These are phyloP conservation scores for Girardia tigrina DNA, from an alignment of 2,888 invertebrate genomes.

Conservation along the genomic window DNA sequence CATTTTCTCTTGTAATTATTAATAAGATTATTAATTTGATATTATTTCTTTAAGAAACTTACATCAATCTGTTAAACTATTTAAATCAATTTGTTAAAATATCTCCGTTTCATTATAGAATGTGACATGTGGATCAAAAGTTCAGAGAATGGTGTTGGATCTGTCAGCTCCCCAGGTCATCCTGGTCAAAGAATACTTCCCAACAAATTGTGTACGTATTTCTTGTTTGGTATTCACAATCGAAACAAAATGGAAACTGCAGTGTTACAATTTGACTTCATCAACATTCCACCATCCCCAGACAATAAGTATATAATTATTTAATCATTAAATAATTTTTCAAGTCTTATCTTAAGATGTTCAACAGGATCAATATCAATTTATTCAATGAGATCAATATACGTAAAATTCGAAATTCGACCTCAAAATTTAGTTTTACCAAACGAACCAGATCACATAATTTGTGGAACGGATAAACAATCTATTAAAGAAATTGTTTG, in stretches of 20 bases:
- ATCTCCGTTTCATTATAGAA: too few relatives aligned
- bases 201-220: conserved; percentile 24
- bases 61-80: too few relatives aligned
- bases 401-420: background rate
- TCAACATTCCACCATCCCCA: background rate
- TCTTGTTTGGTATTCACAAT: conserved; percentile 35
- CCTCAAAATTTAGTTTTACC: background rate
- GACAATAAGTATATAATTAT: background rate
- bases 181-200: conserved; percentile 19
- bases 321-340: background rate
- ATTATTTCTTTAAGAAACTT: too few relatives aligned
- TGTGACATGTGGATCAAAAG: conserved; percentile 34
- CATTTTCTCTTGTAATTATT: too few relatives aligned
- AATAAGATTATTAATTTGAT: too few relatives aligned
- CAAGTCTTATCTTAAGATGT: background rate
- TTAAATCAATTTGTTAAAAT: too few relatives aligned
- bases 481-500: background rate
- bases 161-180: conserved; percentile 24
- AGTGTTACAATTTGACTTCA: background rate
- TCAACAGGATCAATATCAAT: conserved; percentile 1
- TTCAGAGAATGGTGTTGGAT: background rate
- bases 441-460: background rate
- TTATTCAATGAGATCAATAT: background rate
- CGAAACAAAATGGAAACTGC: conserved; percentile 31
- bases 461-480: background rate